Evolutionary conservation across 1,140 invertebrate species (phyloP), one percentile per base, ranked within the genome.

Genomic region (Magallana ariakensis): DNA sequence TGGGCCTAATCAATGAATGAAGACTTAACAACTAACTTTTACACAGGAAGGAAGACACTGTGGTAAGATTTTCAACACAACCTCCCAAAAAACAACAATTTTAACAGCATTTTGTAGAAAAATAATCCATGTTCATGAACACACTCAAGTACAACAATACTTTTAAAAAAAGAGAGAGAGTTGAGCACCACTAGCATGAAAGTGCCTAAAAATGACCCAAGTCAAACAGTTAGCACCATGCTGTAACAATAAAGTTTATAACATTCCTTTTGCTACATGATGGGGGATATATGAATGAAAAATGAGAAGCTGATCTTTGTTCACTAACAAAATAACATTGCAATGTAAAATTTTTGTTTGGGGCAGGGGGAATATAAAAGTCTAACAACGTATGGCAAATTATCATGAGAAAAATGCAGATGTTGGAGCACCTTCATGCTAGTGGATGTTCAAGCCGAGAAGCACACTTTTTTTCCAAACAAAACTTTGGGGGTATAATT

Each of bases 81-180:
- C 81, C 81, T 87, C 81, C 86, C 86, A 54, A 81, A 85, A 66
- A 84, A 84, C 56, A 85, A 85, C 84, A 85, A 75, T 62, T 70
- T 70, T 53, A 85, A 70, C 60, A 85, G 60, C 54, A 70, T 75
- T 83, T 70, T 70, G 62, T 87, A 87, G 81, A 87, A 87, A 87
- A 87, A 87, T 87, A 87, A 83, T 83, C 53, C 62, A 87, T 87
- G 82, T 82, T 87, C 84, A 54, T 87, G 82, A 87, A 83, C 81
- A 87, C 82, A 83, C 62, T 83, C 19, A 87, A 66, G 83, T 83
- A 87, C 80, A 83, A 83, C 82, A 84, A 86, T 58, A 60, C 56
- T 60, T 58, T 53, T 22, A 55, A 75, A 58, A 62, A 46, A 46
- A 46, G 33, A 46, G 33, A 46, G 33, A 46, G 33, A 58, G 13